Base-by-base conservation (phyloP, 2,797 vertebrate genomes). In the Argyrosomus regius region DNA sequence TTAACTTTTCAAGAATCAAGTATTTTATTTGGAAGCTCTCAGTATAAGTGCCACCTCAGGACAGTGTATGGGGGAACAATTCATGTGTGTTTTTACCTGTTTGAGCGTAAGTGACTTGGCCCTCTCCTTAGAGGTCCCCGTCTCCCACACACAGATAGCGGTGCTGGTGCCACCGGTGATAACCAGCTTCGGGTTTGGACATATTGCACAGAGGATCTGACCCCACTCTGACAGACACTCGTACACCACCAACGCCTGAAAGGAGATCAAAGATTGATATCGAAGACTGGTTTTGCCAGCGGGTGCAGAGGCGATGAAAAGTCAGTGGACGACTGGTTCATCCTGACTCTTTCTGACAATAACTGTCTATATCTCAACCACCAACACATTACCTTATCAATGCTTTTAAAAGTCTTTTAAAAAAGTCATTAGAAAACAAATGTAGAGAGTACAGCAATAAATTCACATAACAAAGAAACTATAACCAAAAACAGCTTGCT, bases 161-260 rank as follows among this genome's bases (percentile, higher is more conserved):
- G 98, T 99, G 95, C 97, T 99, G 28, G 96, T 97, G 64, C 98
- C 97, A 0, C 97, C 97, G 0, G 98, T 98, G 91, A 99, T 95
- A 35, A 99, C 96, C 53, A 99, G 93, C 78, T 98, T 99, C 13
- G 97, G 97, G 89, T 96, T 99, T 46, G 98, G 98, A 83, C 97
- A 99, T 89, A 99, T 98, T 59, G 97, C 96, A 78, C 98, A 98
- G 43, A 99, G 92, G 67, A 99, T 96, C 94, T 98, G 98, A 80
- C 97, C 97, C 98, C 98, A 99, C 89, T 99, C 98, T 0, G 97
- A 98, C 87, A 99, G 91, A 88, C 97, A 97, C 80, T 99, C 98
- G 35, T 99, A 99, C 72, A 99, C 97, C 71, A 98, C 96, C 83
- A 97, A 85, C 0, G 96, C 97, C 98, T 99, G 88, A n/a, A 85